Evolutionary conservation across 2,888 invertebrate species (phyloP), one percentile per base, ranked within the genome.

Genomic region (Ditylenchus weischeri): DNA sequence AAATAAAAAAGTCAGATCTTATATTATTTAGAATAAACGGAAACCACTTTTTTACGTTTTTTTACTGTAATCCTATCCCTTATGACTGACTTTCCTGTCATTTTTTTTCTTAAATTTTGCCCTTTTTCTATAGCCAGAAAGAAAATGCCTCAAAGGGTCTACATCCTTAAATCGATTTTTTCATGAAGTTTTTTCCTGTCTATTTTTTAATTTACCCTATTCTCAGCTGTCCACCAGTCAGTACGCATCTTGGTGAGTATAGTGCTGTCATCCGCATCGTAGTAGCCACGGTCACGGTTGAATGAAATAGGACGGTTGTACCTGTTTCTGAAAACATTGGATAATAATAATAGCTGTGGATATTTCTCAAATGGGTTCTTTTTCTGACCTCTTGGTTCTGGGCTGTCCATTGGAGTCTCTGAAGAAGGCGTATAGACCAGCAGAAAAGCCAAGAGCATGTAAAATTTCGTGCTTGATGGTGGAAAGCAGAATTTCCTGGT

Each of bases 381-480:
- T n/a, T n/a, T 19, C 21, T 15, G 58, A 78, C 78, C 79, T 71
- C 66, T 74, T 75, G 0, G 86, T 86, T 18, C 85, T 72, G 0
- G 96, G 96, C 21, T 89, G 88, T 0, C 79, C 78, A 54, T 78
- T 59, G 18, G 75, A 66, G 48, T 96, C 94, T 62, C 96, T 88
- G 84, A 90, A 94, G 85, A 96, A 98, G 0, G 95, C 96, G 85
- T 91, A 98, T 47, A 98, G 86, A 51, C 93, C 93, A 1, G 94
- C 91, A 18, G 95, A 95, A 86, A 98, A 96, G 0, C 95, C 96
- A 61, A 98, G 86, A 0, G 98, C 96, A 85, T 98, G 98, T 0
- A 96, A 86, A 84, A 98, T 95, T 85, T 98, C 98, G 84, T 98
- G 98, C 83, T 96, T 96, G 18, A 98, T 93, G 0, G 95, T 96